Evolutionary conservation across 2,113 vertebrate species (phyloP).

Genomic region (Poeciliopsis prolifica): DNA sequence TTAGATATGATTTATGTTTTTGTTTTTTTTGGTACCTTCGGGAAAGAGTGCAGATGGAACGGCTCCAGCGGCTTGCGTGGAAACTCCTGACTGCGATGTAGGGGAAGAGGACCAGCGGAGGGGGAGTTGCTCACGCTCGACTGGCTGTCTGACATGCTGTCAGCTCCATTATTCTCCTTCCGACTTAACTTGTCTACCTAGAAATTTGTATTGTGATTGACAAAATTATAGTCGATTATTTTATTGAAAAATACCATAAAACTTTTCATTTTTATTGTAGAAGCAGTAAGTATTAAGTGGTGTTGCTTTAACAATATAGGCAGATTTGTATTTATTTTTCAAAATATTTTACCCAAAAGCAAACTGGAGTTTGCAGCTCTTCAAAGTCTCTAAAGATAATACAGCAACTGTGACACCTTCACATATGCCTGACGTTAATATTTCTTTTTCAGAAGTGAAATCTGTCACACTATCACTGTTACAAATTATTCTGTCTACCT

Average conservation of each 20-base stretch:
- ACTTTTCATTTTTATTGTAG: not conserved
- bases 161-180: conserved; percentile 72
- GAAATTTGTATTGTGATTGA: conserved; percentile 28
- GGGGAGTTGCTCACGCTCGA: conserved; percentile 76
- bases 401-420: not conserved
- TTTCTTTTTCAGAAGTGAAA: not conserved
- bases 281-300: not conserved
- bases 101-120: conserved; percentile 62
- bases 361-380: not conserved
- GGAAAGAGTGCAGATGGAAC: conserved; percentile 78
- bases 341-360: not conserved
- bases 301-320: not conserved
- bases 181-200: conserved; percentile 75
- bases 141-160: conserved; percentile 77
- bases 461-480: not conserved
- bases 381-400: not conserved
- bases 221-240: conserved; percentile 14
- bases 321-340: no score
- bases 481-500: conserved; percentile 49
- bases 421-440: not conserved
- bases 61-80: conserved; percentile 74
- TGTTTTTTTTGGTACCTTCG: conserved; percentile 64
- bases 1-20: conserved; percentile 6
- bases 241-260: not conserved
- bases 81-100: conserved; percentile 75